Evolutionary conservation across 1,140 invertebrate species (phyloP), one percentile per base, ranked within the genome.

Genomic region (Trichonephila clavipes): DNA sequence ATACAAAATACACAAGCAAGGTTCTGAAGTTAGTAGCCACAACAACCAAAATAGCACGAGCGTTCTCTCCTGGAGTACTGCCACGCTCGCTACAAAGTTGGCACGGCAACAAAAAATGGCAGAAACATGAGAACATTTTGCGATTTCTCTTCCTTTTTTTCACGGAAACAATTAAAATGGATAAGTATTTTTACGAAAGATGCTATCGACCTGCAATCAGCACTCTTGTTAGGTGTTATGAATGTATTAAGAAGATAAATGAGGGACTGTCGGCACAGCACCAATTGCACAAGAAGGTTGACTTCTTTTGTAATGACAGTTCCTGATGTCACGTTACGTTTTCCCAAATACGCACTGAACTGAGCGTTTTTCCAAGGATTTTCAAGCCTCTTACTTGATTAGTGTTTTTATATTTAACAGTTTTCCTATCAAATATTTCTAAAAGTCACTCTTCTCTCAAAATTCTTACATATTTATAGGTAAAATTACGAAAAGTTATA

Each of bases 11-110:
- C 62, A 88, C 86, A 64, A 64, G 85, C 34, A 62, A 85, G 51
- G 34, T 61, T 83, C 88, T 89, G 88, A 44, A 77, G 88, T 59
- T 89, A 77, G 88, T 89, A 89, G 88, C 88, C 88, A 89, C 88
- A 89, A 89, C 88, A 89, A 51, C 88, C 40, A 89, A 89, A 89
- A 89, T 89, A 89, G 88, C 88, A 77, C 19, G 21, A 72, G 66
- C 21, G 69, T 10, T 7, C 34, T 28, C 19, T 34, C 34, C 69
- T 89, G 88, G 88, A 89, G 34, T 24, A 12, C 16, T 89, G 88
- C 88, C 88, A 89, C 88, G 21, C 64, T 21, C 21, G 88, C 66
- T 89, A 89, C 88, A 89, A 77, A 89, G 66, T 89, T 89, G 88
- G 88, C 88, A 58, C 64, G 86, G n/a, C 86, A 88, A 14, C 86